Evolutionary conservation across 2,888 invertebrate genomes (phyloP).

Genomic region (Artemia sinica): DNA sequence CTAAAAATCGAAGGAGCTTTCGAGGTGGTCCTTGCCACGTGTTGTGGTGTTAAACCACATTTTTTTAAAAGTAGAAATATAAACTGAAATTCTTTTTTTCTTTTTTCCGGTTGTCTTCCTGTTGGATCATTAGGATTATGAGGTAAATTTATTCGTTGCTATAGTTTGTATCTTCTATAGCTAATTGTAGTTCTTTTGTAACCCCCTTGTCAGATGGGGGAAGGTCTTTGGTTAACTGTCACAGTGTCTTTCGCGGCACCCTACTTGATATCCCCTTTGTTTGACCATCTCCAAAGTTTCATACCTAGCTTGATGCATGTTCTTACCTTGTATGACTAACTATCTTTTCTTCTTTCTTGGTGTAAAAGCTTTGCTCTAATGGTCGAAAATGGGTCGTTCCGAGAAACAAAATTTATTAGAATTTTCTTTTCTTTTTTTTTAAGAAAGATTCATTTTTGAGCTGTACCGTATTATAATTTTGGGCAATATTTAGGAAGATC

Average conservation of each 20-base stretch:
- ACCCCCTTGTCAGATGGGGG: constrained; percentile 24
- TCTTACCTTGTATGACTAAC: constrained; percentile 17
- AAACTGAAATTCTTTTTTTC: constrained; percentile 32
- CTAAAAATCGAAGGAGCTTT: constrained; percentile 52
- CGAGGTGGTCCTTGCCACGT: constrained; percentile 72
- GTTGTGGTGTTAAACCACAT: not conserved
- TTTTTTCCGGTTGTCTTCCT: constrained; percentile 28
- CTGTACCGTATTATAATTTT: no score
- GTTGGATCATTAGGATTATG: constrained; percentile 60
- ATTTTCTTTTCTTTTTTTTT: no score
- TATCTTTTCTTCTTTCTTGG: no score
- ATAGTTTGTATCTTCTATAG: constrained; percentile 2
- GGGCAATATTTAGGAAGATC: no score
- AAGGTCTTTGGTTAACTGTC: constrained; percentile 25
- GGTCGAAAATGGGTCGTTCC: no score
- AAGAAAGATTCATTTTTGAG: no score
- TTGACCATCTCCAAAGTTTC: constrained; percentile 14
- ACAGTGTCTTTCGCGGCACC: constrained; percentile 27
- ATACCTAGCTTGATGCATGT: not conserved
- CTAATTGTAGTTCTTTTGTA: constrained; percentile 25
- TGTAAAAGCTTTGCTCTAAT: no score
- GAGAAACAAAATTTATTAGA: no score
- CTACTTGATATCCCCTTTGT: constrained; percentile 24
- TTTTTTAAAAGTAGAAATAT: not conserved
- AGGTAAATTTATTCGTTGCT: constrained; percentile 40